A percentile compares a stretch with the other conserved stretches of the same genome.
These are phyloP conservation scores for Lagopus muta DNA, from an alignment of 2,113 vertebrate genomes.

Conservation along the genomic window DNA sequence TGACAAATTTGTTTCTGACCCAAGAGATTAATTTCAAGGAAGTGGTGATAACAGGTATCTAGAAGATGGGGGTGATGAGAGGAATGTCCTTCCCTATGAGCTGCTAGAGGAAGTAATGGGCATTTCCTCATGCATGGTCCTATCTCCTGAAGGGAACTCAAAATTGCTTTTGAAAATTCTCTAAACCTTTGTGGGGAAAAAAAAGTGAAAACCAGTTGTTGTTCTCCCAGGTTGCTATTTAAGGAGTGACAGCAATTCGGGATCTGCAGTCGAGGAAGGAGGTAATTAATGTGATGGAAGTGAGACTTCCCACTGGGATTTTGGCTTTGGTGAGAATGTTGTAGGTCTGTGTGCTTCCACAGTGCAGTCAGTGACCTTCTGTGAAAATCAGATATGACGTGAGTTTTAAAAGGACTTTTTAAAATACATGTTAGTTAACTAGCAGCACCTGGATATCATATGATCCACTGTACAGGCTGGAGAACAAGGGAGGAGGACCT, in stretches of 20 bases:
- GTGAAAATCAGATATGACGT: neutral
- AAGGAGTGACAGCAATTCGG: neutral
- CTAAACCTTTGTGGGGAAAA: neutral
- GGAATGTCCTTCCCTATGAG: neutral
- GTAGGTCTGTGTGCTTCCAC: neutral
- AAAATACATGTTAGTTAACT: neutral
- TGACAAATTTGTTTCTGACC: neutral
- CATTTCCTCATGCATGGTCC: neutral
- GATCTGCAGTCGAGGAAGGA: neutral
- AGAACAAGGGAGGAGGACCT: neutral
- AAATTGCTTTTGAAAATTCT: neutral
- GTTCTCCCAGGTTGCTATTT: neutral
- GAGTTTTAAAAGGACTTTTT: neutral
- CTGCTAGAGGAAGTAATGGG: neutral
- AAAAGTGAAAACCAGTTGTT: neutral
- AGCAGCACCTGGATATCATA: neutral
- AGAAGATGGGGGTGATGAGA: neutral
- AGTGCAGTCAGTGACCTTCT: neutral
- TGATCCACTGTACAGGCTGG: neutral
- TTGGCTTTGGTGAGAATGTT: neutral
- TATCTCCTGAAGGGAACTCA: neutral
- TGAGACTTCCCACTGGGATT: neutral
- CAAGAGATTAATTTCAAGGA: neutral
- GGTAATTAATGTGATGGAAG: neutral
- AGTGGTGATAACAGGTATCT: neutral